A percentile compares a stretch with the other conserved stretches of the same genome.
Evolutionary conservation across 2,797 vertebrate species (phyloP).

Genomic region (Alfaro cultratus): DNA sequence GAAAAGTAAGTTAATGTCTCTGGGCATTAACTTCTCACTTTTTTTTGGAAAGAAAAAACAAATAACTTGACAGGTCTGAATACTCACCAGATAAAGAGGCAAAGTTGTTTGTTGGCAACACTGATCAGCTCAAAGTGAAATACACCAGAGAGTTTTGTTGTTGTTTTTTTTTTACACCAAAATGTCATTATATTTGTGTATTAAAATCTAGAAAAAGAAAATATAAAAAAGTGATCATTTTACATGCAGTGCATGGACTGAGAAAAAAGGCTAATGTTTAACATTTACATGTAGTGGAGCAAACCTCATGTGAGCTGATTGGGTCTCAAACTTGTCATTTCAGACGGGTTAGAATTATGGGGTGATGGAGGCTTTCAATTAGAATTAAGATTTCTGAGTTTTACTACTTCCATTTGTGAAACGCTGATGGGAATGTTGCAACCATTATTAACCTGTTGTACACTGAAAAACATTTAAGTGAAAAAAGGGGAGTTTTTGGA

Average conservation of each 20-base stretch:
- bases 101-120: neutral
- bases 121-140: neutral
- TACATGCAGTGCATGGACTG: neutral
- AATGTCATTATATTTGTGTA: too few relatives aligned
- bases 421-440: neutral
- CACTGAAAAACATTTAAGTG: neutral
- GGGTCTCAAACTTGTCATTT: neutral
- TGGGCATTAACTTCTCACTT: too few relatives aligned
- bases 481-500: conserved; percentile 22
- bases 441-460: neutral
- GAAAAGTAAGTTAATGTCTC: too few relatives aligned
- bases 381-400: neutral
- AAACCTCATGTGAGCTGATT: neutral
- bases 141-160: too few relatives aligned
- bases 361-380: neutral
- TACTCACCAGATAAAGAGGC: neutral
- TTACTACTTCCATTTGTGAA: neutral
- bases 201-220: neutral
- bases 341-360: neutral
- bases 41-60: too few relatives aligned
- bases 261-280: neutral
- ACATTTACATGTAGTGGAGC: neutral
- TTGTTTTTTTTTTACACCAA: too few relatives aligned
- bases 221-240: neutral
- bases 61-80: neutral